Percentiles rank a stretch among this genome's conserved stretches.
These are phyloP conservation scores for Crocallis elinguaria DNA, from an alignment of 2,888 invertebrate genomes.

Conservation along the genomic window DNA sequence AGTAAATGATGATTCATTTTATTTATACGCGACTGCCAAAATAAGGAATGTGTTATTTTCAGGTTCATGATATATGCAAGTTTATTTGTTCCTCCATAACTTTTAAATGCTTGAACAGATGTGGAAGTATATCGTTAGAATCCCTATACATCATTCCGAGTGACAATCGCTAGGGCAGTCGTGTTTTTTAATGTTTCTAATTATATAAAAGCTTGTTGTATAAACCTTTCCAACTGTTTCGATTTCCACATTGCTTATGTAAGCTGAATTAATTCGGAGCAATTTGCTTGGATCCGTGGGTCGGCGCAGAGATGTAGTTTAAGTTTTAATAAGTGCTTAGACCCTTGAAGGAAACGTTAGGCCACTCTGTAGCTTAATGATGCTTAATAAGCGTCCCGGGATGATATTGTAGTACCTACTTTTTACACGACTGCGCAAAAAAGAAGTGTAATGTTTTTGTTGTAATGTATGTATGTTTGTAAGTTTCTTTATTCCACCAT, in stretches of 20 bases:
- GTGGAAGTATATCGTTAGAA: neutral
- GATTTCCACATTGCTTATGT: slow-evolving; percentile 6
- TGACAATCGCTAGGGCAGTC: neutral
- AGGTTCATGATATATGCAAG: no score
- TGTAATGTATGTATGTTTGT: no score
- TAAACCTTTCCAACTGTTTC: slow-evolving; percentile 5
- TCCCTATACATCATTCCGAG: neutral
- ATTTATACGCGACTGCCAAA: no score
- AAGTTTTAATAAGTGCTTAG: slow-evolving; percentile 56
- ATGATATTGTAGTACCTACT: slow-evolving; percentile 2
- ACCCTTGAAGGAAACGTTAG: slow-evolving; percentile 39
- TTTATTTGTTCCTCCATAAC: no score
- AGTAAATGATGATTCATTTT: no score
- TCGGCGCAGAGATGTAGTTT: slow-evolving; percentile 52
- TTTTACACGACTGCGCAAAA: neutral
- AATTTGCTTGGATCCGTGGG: slow-evolving; percentile 50
- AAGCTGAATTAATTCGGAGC: slow-evolving; percentile 60
- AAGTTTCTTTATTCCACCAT: no score
- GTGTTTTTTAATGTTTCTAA: neutral
- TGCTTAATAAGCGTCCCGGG: slow-evolving; percentile 25
- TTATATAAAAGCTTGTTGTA: neutral
- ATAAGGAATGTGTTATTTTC: no score
- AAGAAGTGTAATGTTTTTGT: neutral
- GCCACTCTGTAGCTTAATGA: slow-evolving; percentile 31
- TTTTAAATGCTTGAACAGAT: no score